Evolutionary conservation across 1,140 invertebrate species (phyloP).

Genomic region (Drosophila neocordata): DNA sequence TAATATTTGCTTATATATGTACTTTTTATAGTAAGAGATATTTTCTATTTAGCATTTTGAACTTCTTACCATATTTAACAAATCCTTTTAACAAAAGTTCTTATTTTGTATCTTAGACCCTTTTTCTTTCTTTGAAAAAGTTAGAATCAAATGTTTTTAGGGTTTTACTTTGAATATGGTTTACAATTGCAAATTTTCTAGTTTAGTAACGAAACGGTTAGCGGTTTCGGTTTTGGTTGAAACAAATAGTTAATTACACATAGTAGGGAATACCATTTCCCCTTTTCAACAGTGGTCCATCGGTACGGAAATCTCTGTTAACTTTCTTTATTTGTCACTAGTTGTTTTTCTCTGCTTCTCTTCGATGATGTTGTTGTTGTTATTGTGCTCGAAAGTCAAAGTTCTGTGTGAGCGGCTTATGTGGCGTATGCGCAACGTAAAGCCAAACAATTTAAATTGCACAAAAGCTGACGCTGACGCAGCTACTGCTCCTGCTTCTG

Average conservation of each 20-base stretch:
- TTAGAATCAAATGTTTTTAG: too few relatives aligned
- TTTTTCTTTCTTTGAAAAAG: too few relatives aligned
- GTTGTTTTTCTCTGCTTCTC: neutral
- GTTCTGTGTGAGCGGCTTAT: conserved; percentile 41
- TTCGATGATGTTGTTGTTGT: neutral
- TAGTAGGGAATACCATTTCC: too few relatives aligned
- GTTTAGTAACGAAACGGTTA: neutral
- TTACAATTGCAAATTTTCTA: too few relatives aligned
- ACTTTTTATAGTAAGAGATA: too few relatives aligned
- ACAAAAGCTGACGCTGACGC: conserved; percentile 39
- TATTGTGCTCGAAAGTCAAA: conserved; percentile 6
- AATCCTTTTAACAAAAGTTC: too few relatives aligned
- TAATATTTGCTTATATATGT: too few relatives aligned
- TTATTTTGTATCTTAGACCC: too few relatives aligned
- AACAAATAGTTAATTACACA: conserved; percentile 3
- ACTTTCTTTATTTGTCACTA: conserved; percentile 2
- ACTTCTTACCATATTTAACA: too few relatives aligned
- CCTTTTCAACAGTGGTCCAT: neutral
- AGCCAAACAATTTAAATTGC: conserved; percentile 63
- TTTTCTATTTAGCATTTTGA: too few relatives aligned
- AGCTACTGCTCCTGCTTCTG: neutral
- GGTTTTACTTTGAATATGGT: too few relatives aligned
- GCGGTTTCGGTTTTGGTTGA: neutral
- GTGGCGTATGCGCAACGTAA: conserved; percentile 60
- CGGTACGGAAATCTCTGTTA: neutral